These are phyloP conservation scores for Xenentodon cancila DNA, from an alignment of 2,797 vertebrate species.

Conservation along the genomic window DNA sequence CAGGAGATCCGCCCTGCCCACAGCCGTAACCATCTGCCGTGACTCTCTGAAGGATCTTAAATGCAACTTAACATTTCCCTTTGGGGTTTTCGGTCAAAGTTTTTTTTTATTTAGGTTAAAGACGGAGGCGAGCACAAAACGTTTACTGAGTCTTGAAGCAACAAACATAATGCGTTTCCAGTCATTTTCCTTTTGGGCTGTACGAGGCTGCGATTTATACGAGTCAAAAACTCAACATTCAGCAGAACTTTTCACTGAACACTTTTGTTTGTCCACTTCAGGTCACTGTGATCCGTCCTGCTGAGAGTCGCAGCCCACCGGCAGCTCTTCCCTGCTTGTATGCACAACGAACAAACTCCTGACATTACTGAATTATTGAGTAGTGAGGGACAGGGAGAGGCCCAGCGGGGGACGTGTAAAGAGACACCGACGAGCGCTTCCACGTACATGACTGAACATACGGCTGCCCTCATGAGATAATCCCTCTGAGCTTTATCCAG, in stretches of 20 bases:
- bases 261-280: slow-evolving; percentile 4
- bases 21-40: too few species aligned
- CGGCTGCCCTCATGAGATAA: slow-evolving; percentile 19
- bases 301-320: slow-evolving; percentile 39
- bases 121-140: too few species aligned
- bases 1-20: too few species aligned
- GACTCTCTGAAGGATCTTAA: too few species aligned
- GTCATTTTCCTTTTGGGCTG: too few species aligned
- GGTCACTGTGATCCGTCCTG: slow-evolving; percentile 21
- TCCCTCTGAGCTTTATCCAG: slow-evolving; percentile 20
- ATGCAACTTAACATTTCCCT: too few species aligned
- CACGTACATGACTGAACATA: slow-evolving; percentile 19
- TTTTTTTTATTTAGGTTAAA: too few species aligned
- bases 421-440: slow-evolving; percentile 49
- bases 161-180: too few species aligned
- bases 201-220: too few species aligned
- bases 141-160: too few species aligned
- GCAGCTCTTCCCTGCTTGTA: slow-evolving; percentile 12
- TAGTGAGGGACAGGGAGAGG: slow-evolving; percentile 38
- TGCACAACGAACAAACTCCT: slow-evolving; percentile 43
- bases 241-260: not conserved
- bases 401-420: slow-evolving; percentile 47
- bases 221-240: too few species aligned
- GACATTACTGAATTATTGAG: slow-evolving; percentile 73
- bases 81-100: too few species aligned